A percentile compares a stretch with the other conserved stretches of the same genome.
These are phyloP conservation scores for Caenorhabditis elegans DNA, from an alignment of 1,140 invertebrate species.

Conservation along the genomic window WBcel235 BX284604.4:3750501-3751000, in stretches of 20 bases:
- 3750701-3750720: not conserved
- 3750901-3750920: too few species aligned
- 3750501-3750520: too few species aligned
- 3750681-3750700: not conserved
- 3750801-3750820: slow-evolving; percentile 22
- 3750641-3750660: not conserved
- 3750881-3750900: too few species aligned
- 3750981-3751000: slow-evolving; percentile 6
- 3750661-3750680: not conserved
- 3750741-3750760: not conserved
- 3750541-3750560: too few species aligned
- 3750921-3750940: too few species aligned
- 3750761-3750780: slow-evolving; percentile 6
- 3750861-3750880: too few species aligned
- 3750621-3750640: not conserved
- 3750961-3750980: slow-evolving; percentile 14
- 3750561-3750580: slow-evolving; percentile 7
- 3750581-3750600: slow-evolving; percentile 4
- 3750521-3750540: too few species aligned
- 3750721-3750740: too few species aligned
- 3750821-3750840: not conserved
- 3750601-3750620: slow-evolving; percentile 21
- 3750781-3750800: slow-evolving; percentile 22
- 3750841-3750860: too few species aligned
- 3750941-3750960: not conserved